These are phyloP conservation scores for Sakesphorus luctuosus DNA, from an alignment of 2,113 vertebrate species.

Conservation along the genomic window DNA sequence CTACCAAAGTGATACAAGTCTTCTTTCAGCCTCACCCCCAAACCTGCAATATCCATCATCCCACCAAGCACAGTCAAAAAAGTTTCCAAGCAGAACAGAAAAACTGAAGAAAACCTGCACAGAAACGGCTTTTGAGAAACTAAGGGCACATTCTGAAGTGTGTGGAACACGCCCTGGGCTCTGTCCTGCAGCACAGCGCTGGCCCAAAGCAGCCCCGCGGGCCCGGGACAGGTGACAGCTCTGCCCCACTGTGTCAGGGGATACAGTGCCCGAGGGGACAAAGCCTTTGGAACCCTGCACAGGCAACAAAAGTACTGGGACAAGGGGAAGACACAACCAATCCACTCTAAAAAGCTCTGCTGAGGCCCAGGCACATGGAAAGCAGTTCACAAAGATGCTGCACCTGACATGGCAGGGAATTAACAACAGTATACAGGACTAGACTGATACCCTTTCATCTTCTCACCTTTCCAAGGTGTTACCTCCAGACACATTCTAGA, in stretches of 20 bases:
- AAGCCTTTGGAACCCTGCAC: no score
- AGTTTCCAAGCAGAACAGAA: background rate
- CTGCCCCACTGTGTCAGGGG: fast-evolving
- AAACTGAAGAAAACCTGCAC: background rate
- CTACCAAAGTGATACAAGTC: fast-evolving
- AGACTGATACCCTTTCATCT: background rate
- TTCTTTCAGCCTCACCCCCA: background rate
- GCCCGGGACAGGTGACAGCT: background rate
- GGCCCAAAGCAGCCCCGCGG: fast-evolving
- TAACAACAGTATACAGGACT: fast-evolving
- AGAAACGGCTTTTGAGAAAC: background rate
- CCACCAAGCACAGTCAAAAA: background rate
- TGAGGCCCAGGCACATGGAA: background rate
- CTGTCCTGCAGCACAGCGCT: no score
- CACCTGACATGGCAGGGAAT: background rate
- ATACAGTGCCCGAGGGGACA: fast-evolving
- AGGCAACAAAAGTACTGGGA: fast-evolving
- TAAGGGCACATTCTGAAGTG: fast-evolving
- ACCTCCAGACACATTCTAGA: background rate
- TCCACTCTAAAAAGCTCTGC: background rate
- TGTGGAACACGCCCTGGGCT: fast-evolving
- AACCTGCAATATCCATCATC: fast-evolving
- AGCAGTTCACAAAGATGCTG: background rate
- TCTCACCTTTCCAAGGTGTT: background rate
- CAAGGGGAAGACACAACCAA: background rate